A percentile compares a stretch with the other conserved stretches of the same genome.
Evolutionary conservation across 2,888 invertebrate genomes (phyloP).

Genomic region (Chalcis sispes): DNA sequence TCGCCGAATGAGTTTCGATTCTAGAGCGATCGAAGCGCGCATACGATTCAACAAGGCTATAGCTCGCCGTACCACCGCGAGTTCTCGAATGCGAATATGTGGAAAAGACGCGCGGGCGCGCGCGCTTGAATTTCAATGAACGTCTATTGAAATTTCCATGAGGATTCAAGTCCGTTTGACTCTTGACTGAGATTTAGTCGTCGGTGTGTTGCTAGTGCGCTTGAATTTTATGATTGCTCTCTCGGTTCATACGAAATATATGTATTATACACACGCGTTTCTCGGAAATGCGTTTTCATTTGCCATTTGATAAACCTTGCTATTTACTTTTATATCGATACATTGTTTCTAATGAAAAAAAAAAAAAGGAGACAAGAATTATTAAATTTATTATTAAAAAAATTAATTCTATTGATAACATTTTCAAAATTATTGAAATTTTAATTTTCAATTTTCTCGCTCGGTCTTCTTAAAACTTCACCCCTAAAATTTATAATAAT

Average conservation of each 20-base stretch:
- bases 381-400: too few relatives aligned
- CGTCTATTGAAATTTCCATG: conserved; percentile 50
- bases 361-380: too few relatives aligned
- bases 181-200: conserved; percentile 29
- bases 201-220: conserved; percentile 1
- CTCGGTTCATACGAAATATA: background rate
- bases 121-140: conserved; percentile 47
- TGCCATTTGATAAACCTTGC: conserved; percentile 15
- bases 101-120: too few relatives aligned
- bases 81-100: too few relatives aligned
- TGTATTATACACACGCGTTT: too few relatives aligned
- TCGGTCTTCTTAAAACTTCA: background rate
- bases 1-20: conserved; percentile 50
- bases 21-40: background rate
- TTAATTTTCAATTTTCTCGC: background rate
- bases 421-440: conserved; percentile 1
- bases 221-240: conserved; percentile 25
- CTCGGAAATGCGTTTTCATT: conserved; percentile 35
- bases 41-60: background rate
- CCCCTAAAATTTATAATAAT: background rate
- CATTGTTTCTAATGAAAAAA: too few relatives aligned
- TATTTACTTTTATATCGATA: conserved; percentile 20
- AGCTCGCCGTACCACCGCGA: background rate
- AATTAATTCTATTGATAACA: too few relatives aligned
- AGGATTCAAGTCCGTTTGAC: conserved; percentile 6